Evolutionary conservation across 1,140 invertebrate species (phyloP), one percentile per base, ranked within the genome.

Genomic region (Carcinoscorpius rotundicauda): DNA sequence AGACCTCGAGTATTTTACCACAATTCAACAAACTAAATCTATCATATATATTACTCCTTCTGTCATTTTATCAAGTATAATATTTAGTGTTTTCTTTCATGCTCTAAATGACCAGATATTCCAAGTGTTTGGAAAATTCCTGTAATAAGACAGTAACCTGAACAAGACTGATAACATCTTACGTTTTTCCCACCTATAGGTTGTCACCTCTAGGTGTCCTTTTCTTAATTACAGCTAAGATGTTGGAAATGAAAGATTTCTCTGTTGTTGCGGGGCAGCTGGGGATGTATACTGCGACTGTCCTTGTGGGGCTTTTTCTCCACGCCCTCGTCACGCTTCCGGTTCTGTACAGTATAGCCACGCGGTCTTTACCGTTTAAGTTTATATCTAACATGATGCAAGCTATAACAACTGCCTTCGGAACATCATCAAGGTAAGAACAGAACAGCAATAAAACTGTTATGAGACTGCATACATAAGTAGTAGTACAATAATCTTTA

Each of bases 291-390:
- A 93, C 96, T 72, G 76, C 89, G 65, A 97, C 93, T 0, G 94
- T 97, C 0, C 78, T 97, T 53, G 74, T 87, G 56, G 94, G 94
- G 5, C 80, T 97, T 6, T 84, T 92, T 71, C 80, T 97, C 10
- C 95, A 98, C 72, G 92, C 93, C 5, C 87, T 93, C 66, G 83
- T 93, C 4, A 87, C 92, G 0, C 81, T 98, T 51, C 91, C 92
- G 1, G 74, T 89, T 0, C 82, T 95, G 11, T 94, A 88, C 76
- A 87, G 88, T 64, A 69, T 92, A 57, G 84, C 85, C 51, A 89
- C 88, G 0, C 82, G 87, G 69, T 84, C 84, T 66, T 74, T 91
- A 62, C 93, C 93, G 0, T 92, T 91, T 77, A 82, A 81, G 65
- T 88, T 87, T 68, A 84, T 94, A 69, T 83, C 81, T 11, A 87